phyloP scores from a whole-genome alignment of 2,113 vertebrate genomes.

The Anguilla rostrata region DNA sequence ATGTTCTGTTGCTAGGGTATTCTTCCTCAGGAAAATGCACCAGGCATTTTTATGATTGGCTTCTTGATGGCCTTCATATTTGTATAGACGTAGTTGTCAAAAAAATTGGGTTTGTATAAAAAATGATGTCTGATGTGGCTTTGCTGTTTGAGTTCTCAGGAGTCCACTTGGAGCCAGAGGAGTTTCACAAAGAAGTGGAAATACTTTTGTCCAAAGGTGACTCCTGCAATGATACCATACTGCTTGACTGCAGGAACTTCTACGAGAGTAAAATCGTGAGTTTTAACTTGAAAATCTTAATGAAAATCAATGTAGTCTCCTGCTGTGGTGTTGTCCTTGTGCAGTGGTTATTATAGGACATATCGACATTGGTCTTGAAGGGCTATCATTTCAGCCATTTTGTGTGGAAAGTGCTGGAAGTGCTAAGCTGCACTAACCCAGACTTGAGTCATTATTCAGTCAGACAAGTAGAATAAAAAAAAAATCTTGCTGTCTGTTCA shows the following conservation, averaged over 20 bases:
- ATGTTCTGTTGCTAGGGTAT: background rate
- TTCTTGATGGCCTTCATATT: background rate
- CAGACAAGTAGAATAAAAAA: background rate
- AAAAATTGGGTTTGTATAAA: background rate
- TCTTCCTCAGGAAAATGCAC: background rate
- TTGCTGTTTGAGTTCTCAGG: constrained; percentile 62
- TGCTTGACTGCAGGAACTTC: constrained; percentile 96
- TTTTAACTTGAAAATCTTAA: constrained; percentile 25
- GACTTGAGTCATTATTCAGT: background rate
- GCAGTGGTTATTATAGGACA: background rate
- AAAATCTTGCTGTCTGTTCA: background rate
- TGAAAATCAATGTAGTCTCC: background rate
- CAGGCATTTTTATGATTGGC: background rate
- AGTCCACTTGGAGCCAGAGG: constrained; percentile 83
- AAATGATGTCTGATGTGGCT: background rate
- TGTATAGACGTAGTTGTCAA: background rate
- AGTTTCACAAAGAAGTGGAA: constrained; percentile 90
- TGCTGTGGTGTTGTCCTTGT: background rate
- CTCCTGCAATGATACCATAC: constrained; percentile 73
- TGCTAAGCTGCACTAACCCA: background rate
- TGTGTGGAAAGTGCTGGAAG: background rate
- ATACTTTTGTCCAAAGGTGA: constrained; percentile 70
- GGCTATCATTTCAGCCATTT: background rate
- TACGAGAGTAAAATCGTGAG: constrained; percentile 98
- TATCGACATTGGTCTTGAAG: background rate